A percentile compares a stretch with the other conserved stretches of the same genome.
Conservation (phyloP, 1,140 invertebrate genomes). For the Neodiprion lecontei region DNA sequence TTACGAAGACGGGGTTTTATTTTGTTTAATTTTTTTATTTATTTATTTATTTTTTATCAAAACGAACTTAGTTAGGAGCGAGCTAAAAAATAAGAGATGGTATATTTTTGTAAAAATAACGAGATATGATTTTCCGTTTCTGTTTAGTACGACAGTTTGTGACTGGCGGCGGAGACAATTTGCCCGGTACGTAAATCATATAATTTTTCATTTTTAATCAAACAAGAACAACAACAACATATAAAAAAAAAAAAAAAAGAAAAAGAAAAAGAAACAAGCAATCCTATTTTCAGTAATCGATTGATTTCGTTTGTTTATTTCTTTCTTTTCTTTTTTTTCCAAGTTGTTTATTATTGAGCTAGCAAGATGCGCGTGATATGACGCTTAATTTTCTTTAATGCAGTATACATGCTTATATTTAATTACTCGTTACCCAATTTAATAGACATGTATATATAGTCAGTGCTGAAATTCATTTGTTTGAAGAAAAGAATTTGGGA, state of each 20-base stretch:
- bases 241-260: constrained; percentile 13
- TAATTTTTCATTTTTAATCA: constrained; percentile 56
- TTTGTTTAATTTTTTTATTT: no score
- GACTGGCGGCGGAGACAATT: constrained; percentile 74
- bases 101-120: constrained; percentile 34
- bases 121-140: constrained; percentile 66
- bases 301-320: not conserved
- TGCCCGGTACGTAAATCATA: constrained; percentile 72
- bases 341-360: constrained; percentile 21
- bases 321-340: constrained; percentile 28
- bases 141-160: constrained; percentile 77
- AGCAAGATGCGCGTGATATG: no score
- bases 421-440: no score
- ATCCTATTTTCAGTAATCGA: not conserved
- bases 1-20: no score
- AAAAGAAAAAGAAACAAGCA: constrained; percentile 12
- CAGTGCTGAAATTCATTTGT: no score
- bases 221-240: not conserved
- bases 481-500: no score
- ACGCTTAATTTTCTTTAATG: no score
- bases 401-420: no score
- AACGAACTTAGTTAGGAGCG: not conserved
- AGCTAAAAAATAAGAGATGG: not conserved
- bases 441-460: constrained; percentile 21
- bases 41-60: no score